phyloP scores from a whole-genome alignment of 2,113 vertebrate species.

The Anoplopoma fimbria region DNA sequence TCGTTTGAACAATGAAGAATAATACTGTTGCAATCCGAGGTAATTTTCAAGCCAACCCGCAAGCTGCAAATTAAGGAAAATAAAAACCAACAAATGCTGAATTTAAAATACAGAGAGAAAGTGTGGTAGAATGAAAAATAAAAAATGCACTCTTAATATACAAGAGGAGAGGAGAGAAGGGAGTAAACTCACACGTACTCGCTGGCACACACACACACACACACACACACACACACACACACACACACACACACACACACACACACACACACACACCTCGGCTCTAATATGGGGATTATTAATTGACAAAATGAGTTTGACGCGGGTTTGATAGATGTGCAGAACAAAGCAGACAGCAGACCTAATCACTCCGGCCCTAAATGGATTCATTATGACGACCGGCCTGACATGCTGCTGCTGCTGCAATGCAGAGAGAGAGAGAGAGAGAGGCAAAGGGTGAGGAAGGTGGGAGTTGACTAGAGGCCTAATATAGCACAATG shows the following conservation, averaged over 20 bases:
- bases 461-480: slow-evolving; percentile 3
- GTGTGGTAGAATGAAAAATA: background rate
- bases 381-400: slow-evolving; percentile 76
- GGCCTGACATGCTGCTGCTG: slow-evolving; percentile 47
- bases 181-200: background rate
- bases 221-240: slow-evolving; percentile 6
- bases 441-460: slow-evolving; percentile 28
- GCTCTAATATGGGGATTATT: slow-evolving; percentile 67
- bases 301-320: slow-evolving; percentile 78
- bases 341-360: slow-evolving; percentile 57
- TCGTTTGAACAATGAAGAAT: slow-evolving; percentile 9
- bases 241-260: background rate
- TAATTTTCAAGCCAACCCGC: slow-evolving; percentile 15
- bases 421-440: slow-evolving; percentile 66
- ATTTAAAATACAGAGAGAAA: slow-evolving; percentile 1
- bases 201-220: slow-evolving; percentile 15
- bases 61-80: background rate
- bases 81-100: slow-evolving; percentile 13
- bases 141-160: too few relatives aligned
- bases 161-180: background rate
- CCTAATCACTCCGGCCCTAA: slow-evolving; percentile 71
- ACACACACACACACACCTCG: slow-evolving; percentile 3
- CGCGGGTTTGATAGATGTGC: slow-evolving; percentile 70
- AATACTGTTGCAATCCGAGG: slow-evolving; percentile 10
- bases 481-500: slow-evolving; percentile 51